Conservation (phyloP, 2,888 invertebrate genomes). For the Cremastinae sp. region DNA sequence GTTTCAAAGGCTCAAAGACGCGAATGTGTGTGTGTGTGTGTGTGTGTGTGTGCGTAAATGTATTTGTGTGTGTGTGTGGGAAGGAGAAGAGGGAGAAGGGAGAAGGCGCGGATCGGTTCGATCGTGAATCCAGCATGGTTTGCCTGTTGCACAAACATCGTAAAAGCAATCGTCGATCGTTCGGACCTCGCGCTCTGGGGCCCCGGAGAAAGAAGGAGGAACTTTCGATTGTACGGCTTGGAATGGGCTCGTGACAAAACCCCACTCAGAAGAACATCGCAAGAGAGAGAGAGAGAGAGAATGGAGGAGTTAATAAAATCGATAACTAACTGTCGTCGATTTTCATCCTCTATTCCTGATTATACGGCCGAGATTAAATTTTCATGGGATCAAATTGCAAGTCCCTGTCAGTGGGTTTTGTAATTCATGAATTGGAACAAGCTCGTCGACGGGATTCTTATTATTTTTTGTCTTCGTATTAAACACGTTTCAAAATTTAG, state of each 20-base stretch:
- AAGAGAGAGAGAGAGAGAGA: too few species aligned
- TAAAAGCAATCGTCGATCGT: conserved; percentile 59
- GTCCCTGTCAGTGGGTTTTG: too few species aligned
- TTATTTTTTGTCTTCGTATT: too few species aligned
- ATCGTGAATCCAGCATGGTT: conserved; percentile 38
- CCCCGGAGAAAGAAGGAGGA: conserved; percentile 1
- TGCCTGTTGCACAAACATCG: conserved; percentile 59
- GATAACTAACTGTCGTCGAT: background rate
- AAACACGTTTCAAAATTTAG: too few species aligned
- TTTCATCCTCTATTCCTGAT: background rate
- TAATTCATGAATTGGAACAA: too few species aligned
- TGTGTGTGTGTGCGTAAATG: background rate
- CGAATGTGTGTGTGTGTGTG: background rate
- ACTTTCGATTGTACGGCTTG: conserved; percentile 50
- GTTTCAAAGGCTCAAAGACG: conserved; percentile 16
- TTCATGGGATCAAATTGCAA: too few species aligned
- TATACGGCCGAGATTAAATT: too few species aligned
- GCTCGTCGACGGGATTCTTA: too few species aligned
- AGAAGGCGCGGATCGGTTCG: conserved; percentile 14
- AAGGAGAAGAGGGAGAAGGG: background rate
- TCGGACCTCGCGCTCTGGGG: conserved; percentile 20
- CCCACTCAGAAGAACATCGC: background rate
- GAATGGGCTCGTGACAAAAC: conserved; percentile 47
- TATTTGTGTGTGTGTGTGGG: conserved; percentile 12
- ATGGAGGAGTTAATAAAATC: conserved; percentile 1